Percentiles rank a stretch among this genome's conserved stretches.
Conservation (phyloP, 2,113 vertebrate species). For the Chloropsis hardwickii region DNA sequence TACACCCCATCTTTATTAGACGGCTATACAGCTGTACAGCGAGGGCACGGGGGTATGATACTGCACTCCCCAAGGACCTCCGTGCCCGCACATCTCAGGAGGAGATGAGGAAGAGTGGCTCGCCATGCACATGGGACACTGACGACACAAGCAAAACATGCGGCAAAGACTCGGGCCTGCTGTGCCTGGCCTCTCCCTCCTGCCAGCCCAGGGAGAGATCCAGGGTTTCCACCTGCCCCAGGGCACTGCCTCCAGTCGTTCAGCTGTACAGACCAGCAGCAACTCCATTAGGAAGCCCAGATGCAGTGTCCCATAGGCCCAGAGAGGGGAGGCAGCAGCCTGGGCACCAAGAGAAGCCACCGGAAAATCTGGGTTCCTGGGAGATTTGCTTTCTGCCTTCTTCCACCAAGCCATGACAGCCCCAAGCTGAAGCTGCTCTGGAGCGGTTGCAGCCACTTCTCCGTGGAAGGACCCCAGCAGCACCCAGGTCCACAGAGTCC, state of each 20-base stretch:
- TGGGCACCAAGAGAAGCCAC: neutral
- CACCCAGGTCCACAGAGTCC: neutral
- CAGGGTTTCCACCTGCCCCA: neutral
- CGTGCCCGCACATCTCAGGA: neutral
- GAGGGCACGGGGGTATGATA: neutral
- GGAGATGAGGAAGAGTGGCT: neutral
- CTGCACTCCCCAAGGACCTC: neutral
- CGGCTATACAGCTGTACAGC: constrained; percentile 33
- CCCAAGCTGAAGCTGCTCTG: neutral
- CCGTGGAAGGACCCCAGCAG: neutral
- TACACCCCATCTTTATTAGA: constrained; percentile 57
- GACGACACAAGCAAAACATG: constrained; percentile 44
- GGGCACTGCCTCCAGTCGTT: fast-evolving
- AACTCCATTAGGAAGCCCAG: neutral
- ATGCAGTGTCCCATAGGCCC: fast-evolving
- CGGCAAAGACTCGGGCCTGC: neutral
- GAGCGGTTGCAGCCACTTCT: neutral
- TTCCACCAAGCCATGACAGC: neutral
- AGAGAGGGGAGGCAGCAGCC: neutral
- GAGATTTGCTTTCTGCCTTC: neutral
- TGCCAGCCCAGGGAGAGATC: neutral
- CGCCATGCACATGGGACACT: constrained; percentile 45
- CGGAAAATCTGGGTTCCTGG: neutral
- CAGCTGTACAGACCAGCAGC: neutral
- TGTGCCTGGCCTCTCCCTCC: neutral